Evolutionary conservation across 2,113 vertebrate species (phyloP).

Genomic region (Hypocryptadius cinnamomeus): DNA sequence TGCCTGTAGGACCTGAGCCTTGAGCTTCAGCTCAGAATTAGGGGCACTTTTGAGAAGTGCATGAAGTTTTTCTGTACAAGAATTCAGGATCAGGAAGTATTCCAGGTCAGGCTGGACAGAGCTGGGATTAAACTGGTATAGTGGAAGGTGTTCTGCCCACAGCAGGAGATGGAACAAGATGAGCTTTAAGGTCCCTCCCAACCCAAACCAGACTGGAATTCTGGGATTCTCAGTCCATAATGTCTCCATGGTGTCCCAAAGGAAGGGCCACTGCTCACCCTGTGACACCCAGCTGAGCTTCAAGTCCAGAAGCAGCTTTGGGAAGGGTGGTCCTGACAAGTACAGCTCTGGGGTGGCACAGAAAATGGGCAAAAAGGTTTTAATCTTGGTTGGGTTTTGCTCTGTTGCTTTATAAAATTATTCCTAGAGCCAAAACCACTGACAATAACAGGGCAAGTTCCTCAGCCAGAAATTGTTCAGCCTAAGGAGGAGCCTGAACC

Average conservation of each 20-base stretch:
- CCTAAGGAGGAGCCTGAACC: background rate
- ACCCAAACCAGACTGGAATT: background rate
- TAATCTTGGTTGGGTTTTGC: background rate
- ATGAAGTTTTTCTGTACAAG: accelerated
- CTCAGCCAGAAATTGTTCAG: background rate
- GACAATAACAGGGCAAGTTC: accelerated
- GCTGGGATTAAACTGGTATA: background rate
- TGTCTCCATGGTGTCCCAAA: accelerated
- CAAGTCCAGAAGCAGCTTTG: background rate
- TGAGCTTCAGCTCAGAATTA: background rate
- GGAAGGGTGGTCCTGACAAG: background rate
- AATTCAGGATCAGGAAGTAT: background rate
- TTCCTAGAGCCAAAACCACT: background rate
- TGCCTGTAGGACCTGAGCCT: background rate
- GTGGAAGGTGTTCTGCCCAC: background rate
- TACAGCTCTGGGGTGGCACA: background rate
- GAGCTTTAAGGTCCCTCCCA: background rate
- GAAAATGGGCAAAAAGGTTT: background rate
- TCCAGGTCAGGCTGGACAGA: background rate
- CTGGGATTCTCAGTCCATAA: background rate
- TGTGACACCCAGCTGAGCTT: background rate
- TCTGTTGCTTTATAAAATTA: background rate
- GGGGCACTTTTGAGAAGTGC: background rate
- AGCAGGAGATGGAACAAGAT: background rate
- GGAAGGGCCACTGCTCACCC: background rate